phyloP scores from a whole-genome alignment of 2,888 invertebrate species.

The Cosmia pyralina region DNA sequence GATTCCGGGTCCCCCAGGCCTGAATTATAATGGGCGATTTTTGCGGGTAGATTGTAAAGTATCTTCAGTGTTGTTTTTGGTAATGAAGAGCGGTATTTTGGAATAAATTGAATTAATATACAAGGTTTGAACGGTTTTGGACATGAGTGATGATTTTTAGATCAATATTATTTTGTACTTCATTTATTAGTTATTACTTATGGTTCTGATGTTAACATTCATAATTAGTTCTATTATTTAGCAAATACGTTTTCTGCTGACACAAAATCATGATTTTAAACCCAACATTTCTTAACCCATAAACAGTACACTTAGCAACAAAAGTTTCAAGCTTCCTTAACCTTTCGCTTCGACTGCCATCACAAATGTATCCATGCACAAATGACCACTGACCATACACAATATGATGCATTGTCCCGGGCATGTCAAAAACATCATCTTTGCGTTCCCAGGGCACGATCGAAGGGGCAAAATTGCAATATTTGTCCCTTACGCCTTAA shows the following conservation, averaged over 20 bases:
- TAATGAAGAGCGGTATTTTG: slow-evolving; percentile 11
- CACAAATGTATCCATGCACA: slow-evolving; percentile 74
- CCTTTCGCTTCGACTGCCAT: slow-evolving; percentile 56
- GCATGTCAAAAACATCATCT: slow-evolving; percentile 87
- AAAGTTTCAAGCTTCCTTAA: slow-evolving; percentile 55
- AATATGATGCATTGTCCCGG: slow-evolving; percentile 73
- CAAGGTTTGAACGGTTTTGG: background rate
- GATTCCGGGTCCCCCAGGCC: slow-evolving; percentile 78
- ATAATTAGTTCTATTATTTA: background rate
- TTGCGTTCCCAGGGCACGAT: slow-evolving; percentile 80
- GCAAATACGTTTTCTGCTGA: background rate
- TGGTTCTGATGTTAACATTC: background rate
- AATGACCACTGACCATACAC: slow-evolving; percentile 80
- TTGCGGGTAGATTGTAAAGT: slow-evolving; percentile 71
- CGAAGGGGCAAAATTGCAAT: slow-evolving; percentile 81
- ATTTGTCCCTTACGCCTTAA: slow-evolving; percentile 84
- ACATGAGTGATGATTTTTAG: background rate
- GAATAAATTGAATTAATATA: slow-evolving; percentile 6
- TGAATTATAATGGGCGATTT: slow-evolving; percentile 80
- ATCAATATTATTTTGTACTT: background rate
- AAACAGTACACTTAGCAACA: slow-evolving; percentile 40
- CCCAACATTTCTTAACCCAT: background rate
- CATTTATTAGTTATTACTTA: background rate
- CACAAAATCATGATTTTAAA: background rate
- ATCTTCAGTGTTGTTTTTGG: slow-evolving; percentile 58